Conservation (phyloP, 2,113 vertebrate genomes). For the Apodemus sylvaticus region DNA sequence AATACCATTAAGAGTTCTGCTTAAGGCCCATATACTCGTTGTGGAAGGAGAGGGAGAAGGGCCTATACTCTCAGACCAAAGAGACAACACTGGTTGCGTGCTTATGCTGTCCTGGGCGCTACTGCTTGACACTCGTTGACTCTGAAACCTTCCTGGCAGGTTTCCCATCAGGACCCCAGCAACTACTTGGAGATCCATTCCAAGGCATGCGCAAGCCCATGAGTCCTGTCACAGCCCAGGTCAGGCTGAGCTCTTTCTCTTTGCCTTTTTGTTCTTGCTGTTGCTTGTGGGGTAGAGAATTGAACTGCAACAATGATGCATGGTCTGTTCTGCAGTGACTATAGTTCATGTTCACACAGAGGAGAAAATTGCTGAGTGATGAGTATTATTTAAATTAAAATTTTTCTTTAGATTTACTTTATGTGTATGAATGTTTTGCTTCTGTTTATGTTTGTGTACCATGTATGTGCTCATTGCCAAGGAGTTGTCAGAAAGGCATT, state of each 20-base stretch:
- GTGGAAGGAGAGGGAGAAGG: neutral
- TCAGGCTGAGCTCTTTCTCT: conserved; percentile 62
- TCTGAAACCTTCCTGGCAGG: conserved; percentile 81
- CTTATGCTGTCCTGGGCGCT: neutral
- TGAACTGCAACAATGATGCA: neutral
- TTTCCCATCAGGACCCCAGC: conserved; percentile 90
- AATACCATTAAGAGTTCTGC: neutral
- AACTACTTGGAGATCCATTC: conserved; percentile 92
- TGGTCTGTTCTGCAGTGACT: neutral
- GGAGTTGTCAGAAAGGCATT: neutral
- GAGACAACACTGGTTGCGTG: neutral
- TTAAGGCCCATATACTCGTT: too few relatives aligned
- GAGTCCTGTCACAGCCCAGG: conserved; percentile 91
- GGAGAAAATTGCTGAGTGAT: conserved; percentile 7
- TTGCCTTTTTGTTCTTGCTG: neutral
- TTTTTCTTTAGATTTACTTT: neutral
- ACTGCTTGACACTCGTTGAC: neutral
- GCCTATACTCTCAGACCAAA: neutral
- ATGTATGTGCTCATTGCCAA: neutral
- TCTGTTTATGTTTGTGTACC: neutral
- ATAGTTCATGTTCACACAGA: neutral
- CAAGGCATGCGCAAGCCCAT: conserved; percentile 90
- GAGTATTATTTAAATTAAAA: neutral
- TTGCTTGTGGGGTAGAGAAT: neutral
- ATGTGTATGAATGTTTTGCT: neutral